Conservation (phyloP, 1,140 invertebrate genomes). For the Phymorhynchus buccinoides region DNA sequence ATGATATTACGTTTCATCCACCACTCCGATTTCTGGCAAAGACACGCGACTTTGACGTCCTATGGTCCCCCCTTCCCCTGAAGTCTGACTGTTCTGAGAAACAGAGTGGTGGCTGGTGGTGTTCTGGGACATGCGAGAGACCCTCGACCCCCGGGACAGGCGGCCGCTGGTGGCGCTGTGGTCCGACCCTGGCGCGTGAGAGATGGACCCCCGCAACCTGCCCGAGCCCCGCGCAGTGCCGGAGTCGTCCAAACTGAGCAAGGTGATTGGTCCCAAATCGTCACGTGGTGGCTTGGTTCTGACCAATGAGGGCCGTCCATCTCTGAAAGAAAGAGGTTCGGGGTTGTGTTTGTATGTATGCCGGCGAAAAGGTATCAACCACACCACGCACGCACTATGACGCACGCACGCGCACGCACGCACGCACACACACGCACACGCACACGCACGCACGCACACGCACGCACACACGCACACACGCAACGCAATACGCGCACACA, state of each 20-base stretch:
- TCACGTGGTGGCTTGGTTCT: conserved; percentile 47
- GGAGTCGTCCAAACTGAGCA: conserved; percentile 47
- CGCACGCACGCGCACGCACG: neutral
- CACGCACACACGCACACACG: neutral
- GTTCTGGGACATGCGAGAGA: conserved; percentile 40
- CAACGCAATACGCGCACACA: no score
- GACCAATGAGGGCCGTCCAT: conserved; percentile 59
- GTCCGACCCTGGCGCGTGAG: conserved; percentile 47
- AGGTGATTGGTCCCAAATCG: conserved; percentile 50
- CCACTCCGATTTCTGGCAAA: conserved; percentile 4
- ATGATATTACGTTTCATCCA: conserved; percentile 28
- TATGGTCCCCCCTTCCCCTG: no score
- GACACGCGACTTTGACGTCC: neutral
- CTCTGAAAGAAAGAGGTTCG: conserved; percentile 46
- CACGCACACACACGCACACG: neutral
- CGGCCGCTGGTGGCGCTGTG: conserved; percentile 41
- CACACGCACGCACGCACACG: no score
- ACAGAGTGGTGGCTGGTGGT: conserved; percentile 52
- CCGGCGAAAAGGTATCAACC: no score
- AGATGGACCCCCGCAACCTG: conserved; percentile 43
- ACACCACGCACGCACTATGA: no score
- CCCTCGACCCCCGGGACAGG: conserved; percentile 28
- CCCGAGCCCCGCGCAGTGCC: conserved; percentile 29
- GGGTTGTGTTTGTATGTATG: no score
- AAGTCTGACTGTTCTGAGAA: conserved; percentile 42